These are phyloP conservation scores for Euphonia xanthogaster DNA, from an alignment of 2,797 vertebrate species.

Conservation along the genomic window DNA sequence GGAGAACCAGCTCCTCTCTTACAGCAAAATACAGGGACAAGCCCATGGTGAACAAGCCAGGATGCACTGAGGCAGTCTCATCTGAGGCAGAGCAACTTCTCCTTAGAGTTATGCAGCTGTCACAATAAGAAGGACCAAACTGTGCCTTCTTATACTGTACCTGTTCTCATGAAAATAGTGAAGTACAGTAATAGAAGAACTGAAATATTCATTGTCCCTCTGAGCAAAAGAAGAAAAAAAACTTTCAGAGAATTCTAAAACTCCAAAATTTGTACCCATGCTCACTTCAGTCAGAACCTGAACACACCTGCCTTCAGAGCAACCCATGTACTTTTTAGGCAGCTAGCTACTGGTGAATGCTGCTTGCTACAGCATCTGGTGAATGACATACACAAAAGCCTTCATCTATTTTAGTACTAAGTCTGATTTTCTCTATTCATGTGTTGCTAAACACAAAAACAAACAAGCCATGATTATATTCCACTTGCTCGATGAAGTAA, in stretches of 20 bases:
- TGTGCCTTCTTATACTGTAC: not conserved
- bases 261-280: not conserved
- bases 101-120: not conserved
- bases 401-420: not conserved
- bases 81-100: not conserved
- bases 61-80: not conserved
- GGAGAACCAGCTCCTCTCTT: not conserved
- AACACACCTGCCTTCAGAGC: not conserved
- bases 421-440: not conserved
- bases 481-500: not conserved
- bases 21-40: not conserved
- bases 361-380: not conserved
- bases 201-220: not conserved
- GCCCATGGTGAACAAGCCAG: rapidly evolving
- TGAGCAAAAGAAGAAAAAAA: not conserved
- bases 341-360: not conserved
- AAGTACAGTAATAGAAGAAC: constrained; percentile 13
- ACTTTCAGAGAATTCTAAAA: not conserved
- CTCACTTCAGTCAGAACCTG: not conserved
- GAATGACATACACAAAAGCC: not conserved
- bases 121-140: not conserved
- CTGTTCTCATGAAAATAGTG: not conserved
- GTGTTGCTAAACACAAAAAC: not conserved
- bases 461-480: not conserved
- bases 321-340: not conserved